These are phyloP conservation scores for Pao palembangensis DNA, from an alignment of 2,113 vertebrate species.

Conservation along the genomic window DNA sequence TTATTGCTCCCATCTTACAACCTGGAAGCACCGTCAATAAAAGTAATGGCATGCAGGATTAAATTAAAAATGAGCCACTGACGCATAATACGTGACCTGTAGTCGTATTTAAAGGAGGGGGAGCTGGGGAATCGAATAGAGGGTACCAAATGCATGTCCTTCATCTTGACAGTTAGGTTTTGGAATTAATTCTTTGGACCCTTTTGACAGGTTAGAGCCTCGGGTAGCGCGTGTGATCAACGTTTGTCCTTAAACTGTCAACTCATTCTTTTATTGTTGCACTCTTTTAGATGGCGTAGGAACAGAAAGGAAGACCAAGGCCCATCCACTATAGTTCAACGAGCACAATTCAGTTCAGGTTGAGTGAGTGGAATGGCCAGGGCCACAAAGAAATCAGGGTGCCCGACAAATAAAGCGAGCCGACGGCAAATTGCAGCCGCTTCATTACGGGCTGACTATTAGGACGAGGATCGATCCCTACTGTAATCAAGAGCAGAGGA, in stretches of 20 bases:
- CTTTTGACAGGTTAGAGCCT: constrained; percentile 2
- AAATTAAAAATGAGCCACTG: constrained; percentile 29
- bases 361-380: neutral
- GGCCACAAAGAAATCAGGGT: constrained; percentile 38
- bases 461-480: constrained; percentile 46
- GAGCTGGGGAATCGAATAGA: constrained; percentile 36
- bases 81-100: constrained; percentile 33
- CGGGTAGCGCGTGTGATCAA: no score
- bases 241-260: neutral
- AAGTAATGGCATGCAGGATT: constrained; percentile 30
- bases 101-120: constrained; percentile 38
- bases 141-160: constrained; percentile 14
- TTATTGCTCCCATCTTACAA: constrained; percentile 19
- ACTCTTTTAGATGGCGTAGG: neutral
- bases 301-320: constrained; percentile 8
- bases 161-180: neutral
- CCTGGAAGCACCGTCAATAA: constrained; percentile 47
- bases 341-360: neutral
- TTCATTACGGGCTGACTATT: constrained; percentile 51
- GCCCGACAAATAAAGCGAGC: constrained; percentile 28
- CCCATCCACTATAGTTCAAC: constrained; percentile 24
- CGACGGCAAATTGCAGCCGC: constrained; percentile 36
- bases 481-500: constrained; percentile 42
- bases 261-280: constrained; percentile 2
- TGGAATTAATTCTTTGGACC: constrained; percentile 12